Percentiles rank a stretch among this genome's conserved stretches.
phyloP scores from a whole-genome alignment of 2,888 invertebrate genomes.

The Candidula unifasciata region DNA sequence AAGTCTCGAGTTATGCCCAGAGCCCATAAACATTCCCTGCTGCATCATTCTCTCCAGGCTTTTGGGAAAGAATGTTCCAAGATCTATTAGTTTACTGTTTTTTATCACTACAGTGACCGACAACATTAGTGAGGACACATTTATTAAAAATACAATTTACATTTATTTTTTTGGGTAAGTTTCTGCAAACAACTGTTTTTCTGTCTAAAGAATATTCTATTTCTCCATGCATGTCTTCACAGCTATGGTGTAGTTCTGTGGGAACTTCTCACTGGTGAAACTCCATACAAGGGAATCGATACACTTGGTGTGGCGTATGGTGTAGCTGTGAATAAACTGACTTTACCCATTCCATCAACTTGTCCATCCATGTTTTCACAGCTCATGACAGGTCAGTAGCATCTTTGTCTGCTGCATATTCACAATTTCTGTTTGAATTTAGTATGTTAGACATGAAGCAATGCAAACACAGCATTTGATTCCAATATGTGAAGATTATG shows the following conservation, averaged over 20 bases:
- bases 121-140: no score
- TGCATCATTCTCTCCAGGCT: no score
- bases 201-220: not conserved
- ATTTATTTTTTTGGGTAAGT: no score
- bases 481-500: not conserved
- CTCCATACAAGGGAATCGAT: conserved; percentile 97
- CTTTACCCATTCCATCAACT: conserved; percentile 95
- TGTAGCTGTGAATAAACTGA: conserved; percentile 95
- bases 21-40: no score
- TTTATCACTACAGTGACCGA: no score
- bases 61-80: no score
- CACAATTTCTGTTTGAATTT: not conserved
- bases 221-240: conserved; percentile 52
- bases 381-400: conserved; percentile 90
- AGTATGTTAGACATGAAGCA: not conserved
- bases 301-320: conserved; percentile 97
- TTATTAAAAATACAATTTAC: no score
- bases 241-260: conserved; percentile 95
- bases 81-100: no score
- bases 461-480: not conserved
- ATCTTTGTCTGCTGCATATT: not conserved
- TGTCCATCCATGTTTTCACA: conserved; percentile 94
- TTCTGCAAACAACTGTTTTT: not conserved
- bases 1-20: no score
- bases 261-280: conserved; percentile 97